Evolutionary conservation across 2,797 vertebrate species (phyloP), one percentile per base, ranked within the genome.

Genomic region (Poeciliopsis turneri): DNA sequence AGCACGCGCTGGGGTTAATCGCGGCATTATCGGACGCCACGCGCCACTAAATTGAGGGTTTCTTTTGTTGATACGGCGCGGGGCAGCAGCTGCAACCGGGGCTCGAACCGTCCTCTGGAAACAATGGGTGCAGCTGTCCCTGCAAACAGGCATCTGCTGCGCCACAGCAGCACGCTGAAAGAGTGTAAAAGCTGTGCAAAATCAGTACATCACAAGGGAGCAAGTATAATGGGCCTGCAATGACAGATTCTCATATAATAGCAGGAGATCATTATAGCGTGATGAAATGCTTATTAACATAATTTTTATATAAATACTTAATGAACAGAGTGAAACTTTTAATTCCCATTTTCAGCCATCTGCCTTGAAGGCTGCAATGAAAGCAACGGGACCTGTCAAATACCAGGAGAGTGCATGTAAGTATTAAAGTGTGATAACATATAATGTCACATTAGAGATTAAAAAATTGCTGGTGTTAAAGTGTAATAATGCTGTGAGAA

Each of bases 361-460:
- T 99, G 98, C 86, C 96, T 98, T 82, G 95, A 97, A 79, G 98
- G 98, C 30, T 99, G 98, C 87, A 97, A 97, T 4, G 96, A 97
- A 86, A 96, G 95, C 83, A 98, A 97, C 51, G 98, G 97, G 83
- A 98, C 98, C 89, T 99, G 98, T 91, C 96, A 95, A 85, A 95
- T 94, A 87, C 98, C 98, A 15, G 97, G 97, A 64, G 97, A 98
- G 89, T 99, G 98, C 96, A 96, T 95, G 98, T 99, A 92, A 97
- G 98, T 98, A 86, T 80, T 83, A 13, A 68, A n/a, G 9, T n/a
- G 23, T 46, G 57, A 46, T 23, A 25, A 23, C 9, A 18, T 45
- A 16, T 39, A 30, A 25, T 25, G 33, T 30, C 2, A 5, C 25
- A 5, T 74, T 57, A 18, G 43, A 11, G 16, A 59, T 57, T 1